phyloP scores from a whole-genome alignment of 2,797 vertebrate genomes.

The Florisuga fusca region DNA sequence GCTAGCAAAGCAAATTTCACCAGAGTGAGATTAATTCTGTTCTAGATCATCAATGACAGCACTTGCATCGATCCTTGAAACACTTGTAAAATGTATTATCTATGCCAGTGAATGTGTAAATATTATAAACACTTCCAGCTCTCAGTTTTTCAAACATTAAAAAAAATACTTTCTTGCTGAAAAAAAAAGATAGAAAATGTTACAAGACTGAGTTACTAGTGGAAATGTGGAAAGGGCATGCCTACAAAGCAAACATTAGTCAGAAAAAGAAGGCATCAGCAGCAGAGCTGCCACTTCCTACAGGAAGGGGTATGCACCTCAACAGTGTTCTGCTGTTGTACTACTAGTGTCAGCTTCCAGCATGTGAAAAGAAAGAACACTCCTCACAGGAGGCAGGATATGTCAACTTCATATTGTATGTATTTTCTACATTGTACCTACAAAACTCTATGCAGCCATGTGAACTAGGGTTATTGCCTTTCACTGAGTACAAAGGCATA shows the following conservation, averaged over 20 bases:
- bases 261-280: background rate
- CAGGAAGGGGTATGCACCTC: background rate
- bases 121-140: background rate
- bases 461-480: background rate
- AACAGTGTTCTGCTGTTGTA: background rate
- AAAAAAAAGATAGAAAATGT: background rate
- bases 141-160: background rate
- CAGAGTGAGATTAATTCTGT: background rate
- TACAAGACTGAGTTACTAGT: background rate
- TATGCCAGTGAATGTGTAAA: background rate
- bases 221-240: background rate
- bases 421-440: background rate
- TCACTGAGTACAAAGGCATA: background rate
- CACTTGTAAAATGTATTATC: background rate
- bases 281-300: background rate
- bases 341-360: background rate
- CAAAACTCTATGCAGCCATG: background rate
- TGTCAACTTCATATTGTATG: background rate
- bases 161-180: background rate
- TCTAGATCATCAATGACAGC: background rate
- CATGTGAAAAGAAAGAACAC: background rate
- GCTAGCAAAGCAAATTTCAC: background rate
- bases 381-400: background rate
- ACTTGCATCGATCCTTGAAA: background rate
- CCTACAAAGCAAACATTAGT: background rate